phyloP scores from a whole-genome alignment of 2,113 vertebrate genomes.

The Dinomys branickii region DNA sequence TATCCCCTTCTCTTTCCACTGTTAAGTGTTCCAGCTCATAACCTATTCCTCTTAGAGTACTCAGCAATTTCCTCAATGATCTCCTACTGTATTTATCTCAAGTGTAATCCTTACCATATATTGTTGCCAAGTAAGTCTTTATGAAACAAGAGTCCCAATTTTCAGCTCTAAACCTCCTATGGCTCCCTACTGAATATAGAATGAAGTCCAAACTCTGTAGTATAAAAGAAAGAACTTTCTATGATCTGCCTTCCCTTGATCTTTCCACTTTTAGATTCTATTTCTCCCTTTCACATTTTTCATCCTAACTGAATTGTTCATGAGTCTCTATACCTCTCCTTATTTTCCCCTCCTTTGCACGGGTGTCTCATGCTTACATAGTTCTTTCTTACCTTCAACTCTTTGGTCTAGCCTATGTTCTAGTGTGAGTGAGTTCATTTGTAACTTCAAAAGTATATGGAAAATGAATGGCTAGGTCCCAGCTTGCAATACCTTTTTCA shows the following conservation, averaged over 20 bases:
- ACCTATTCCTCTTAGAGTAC: not conserved
- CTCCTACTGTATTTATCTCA: not conserved
- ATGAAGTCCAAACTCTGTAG: not conserved
- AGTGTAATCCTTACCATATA: not conserved
- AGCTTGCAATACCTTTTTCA: not conserved
- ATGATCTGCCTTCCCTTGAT: not conserved
- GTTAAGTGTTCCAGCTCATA: not conserved
- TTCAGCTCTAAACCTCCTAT: not conserved
- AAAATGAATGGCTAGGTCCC: not conserved
- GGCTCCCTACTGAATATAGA: not conserved
- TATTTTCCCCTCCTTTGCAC: not conserved
- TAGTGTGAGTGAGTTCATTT: not conserved
- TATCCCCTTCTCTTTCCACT: not conserved
- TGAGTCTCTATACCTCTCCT: not conserved
- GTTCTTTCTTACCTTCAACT: not conserved
- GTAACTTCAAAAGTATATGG: conserved; percentile 1
- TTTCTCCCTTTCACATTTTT: not conserved
- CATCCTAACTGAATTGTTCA: not conserved
- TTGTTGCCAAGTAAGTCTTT: conserved; percentile 15
- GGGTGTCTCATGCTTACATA: not conserved
- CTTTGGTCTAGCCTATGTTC: not conserved
- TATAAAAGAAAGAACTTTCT: not conserved
- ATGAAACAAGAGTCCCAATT: conserved; percentile 12
- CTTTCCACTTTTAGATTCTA: not conserved
- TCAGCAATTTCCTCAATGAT: not conserved